phyloP scores from a whole-genome alignment of 1,140 invertebrate species.

The Philopotamus ludificatus region DNA sequence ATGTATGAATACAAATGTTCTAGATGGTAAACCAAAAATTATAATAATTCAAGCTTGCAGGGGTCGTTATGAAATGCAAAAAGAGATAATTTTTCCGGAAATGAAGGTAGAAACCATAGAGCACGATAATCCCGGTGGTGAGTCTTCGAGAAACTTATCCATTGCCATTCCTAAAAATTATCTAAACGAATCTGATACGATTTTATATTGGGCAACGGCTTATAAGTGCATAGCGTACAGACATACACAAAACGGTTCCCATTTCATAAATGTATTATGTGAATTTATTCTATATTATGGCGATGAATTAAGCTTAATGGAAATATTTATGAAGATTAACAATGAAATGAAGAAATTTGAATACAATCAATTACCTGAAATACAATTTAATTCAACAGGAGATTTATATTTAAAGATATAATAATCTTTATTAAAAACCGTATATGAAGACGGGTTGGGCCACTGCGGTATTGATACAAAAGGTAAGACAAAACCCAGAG shows the following conservation, averaged over 20 bases:
- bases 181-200: constrained; percentile 10
- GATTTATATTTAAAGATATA: too few species aligned
- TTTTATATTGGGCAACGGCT: constrained; percentile 21
- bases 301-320: neutral
- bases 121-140: neutral
- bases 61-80: constrained; percentile 28
- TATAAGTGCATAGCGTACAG: constrained; percentile 17
- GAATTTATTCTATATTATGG: constrained; percentile 2
- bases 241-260: constrained; percentile 11
- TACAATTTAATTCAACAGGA: neutral
- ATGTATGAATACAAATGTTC: neutral
- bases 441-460: neutral
- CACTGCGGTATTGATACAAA: neutral
- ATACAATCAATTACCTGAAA: neutral
- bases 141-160: neutral
- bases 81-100: neutral
- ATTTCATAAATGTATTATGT: constrained; percentile 31
- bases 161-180: neutral
- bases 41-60: constrained; percentile 37
- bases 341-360: neutral
- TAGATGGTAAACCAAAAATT: constrained; percentile 34
- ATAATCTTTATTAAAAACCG: too few species aligned
- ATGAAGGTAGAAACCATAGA: neutral
- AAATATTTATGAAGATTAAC: constrained; percentile 14
- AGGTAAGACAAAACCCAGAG: too few species aligned